Percentiles rank a stretch among this genome's conserved stretches.
These are phyloP conservation scores for Simalia tracyae DNA, from an alignment of 2,797 vertebrate genomes.

Conservation along the genomic window DNA sequence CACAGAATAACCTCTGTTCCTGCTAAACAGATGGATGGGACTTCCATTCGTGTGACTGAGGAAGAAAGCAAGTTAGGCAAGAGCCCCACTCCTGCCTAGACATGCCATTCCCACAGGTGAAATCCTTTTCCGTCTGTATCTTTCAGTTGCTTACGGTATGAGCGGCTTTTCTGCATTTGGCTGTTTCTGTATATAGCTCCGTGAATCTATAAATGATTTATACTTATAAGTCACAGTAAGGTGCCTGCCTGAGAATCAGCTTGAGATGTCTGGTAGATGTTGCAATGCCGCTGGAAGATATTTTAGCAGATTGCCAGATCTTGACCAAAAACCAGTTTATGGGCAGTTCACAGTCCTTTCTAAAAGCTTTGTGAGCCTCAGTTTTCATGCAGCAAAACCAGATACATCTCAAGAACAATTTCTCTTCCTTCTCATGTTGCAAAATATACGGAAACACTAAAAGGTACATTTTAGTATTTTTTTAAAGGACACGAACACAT, in stretches of 20 bases:
- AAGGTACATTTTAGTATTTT: background rate
- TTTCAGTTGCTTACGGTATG: background rate
- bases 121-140: background rate
- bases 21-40: background rate
- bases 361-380: background rate
- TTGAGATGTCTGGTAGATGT: too few relatives aligned
- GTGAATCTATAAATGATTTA: background rate
- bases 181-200: background rate
- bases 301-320: background rate
- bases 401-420: background rate
- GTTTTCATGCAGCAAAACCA: background rate
- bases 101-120: background rate
- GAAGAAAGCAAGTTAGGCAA: background rate
- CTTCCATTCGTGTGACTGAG: background rate
- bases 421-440: background rate
- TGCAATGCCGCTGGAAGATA: background rate
- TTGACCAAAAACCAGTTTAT: background rate
- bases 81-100: background rate
- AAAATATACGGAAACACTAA: background rate
- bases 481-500: background rate
- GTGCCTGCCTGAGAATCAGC: background rate
- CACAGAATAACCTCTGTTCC: background rate
- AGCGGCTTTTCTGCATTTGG: background rate
- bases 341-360: background rate
- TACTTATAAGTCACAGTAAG: background rate